Conservation (phyloP, 2,888 invertebrate genomes). For the Nycteola revayana region DNA sequence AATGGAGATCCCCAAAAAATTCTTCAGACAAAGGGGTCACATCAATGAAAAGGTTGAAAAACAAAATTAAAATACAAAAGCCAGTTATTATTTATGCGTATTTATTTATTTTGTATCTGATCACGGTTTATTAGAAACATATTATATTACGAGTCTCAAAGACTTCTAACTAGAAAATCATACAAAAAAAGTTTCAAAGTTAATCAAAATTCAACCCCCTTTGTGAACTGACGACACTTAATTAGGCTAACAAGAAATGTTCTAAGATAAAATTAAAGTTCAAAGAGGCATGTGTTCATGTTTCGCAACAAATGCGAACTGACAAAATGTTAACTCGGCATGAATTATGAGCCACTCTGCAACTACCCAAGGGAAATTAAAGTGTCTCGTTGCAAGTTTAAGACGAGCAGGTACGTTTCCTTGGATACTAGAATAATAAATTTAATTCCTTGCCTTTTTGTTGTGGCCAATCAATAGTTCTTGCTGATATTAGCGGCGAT, state of each 20-base stretch:
- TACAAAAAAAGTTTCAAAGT: conserved; percentile 28
- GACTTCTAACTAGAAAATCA: no score
- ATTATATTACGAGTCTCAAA: no score
- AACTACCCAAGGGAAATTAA: conserved; percentile 75
- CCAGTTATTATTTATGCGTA: no score
- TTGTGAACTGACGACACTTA: conserved; percentile 40
- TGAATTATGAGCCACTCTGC: conserved; percentile 75
- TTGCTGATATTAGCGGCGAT: conserved; percentile 17
- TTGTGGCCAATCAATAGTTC: conserved; percentile 48
- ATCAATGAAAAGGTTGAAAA: no score
- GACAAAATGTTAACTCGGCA: conserved; percentile 79
- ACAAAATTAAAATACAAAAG: no score
- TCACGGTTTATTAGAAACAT: no score
- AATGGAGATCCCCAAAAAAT: no score
- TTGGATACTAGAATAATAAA: conserved; percentile 56
- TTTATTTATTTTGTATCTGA: no score
- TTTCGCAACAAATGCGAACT: conserved; percentile 70
- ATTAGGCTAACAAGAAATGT: conserved; percentile 50
- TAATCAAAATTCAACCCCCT: conserved; percentile 43
- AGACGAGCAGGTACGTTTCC: conserved; percentile 68
- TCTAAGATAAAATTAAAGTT: conserved; percentile 53
- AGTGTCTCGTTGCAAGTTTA: conserved; percentile 78
- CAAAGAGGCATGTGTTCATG: conserved; percentile 54
- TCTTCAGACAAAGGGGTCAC: no score
- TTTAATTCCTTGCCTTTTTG: conserved; percentile 54